Percentiles rank a stretch among this genome's conserved stretches.
phyloP scores from a whole-genome alignment of 2,888 invertebrate species.

The Electrophaes corylata region DNA sequence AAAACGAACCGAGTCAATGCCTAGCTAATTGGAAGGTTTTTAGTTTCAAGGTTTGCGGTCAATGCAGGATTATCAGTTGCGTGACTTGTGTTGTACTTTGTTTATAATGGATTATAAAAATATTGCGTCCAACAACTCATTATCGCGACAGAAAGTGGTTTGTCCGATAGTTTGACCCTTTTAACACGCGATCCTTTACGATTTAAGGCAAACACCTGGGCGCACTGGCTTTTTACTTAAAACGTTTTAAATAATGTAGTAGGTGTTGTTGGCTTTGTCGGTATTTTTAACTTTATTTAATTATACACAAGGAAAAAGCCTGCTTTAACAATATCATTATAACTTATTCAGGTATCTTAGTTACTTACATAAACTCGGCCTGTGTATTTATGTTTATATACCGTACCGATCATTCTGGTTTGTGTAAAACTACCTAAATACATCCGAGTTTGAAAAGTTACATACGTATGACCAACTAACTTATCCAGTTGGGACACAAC shows the following conservation, averaged over 20 bases:
- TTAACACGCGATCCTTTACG: constrained; percentile 44
- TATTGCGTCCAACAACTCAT: constrained; percentile 42
- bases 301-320: not conserved
- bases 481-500: not conserved
- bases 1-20: constrained; percentile 14
- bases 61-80: constrained; percentile 39
- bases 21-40: constrained; percentile 23
- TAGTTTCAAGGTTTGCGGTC: constrained; percentile 33
- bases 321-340: not conserved
- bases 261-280: constrained; percentile 9
- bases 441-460: not conserved
- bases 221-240: constrained; percentile 36
- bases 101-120: constrained; percentile 38
- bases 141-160: constrained; percentile 41
- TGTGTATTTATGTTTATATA: no score
- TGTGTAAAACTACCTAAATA: not conserved
- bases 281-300: constrained; percentile 12
- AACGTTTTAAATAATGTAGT: constrained; percentile 37
- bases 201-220: constrained; percentile 34
- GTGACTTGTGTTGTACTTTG: constrained; percentile 44
- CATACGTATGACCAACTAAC: not conserved
- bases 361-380: not conserved
- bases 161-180: constrained; percentile 39
- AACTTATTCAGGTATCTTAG: no score
- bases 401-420: not conserved